Conservation (phyloP, 1,140 invertebrate species). For the Bathynomus jamesi region DNA sequence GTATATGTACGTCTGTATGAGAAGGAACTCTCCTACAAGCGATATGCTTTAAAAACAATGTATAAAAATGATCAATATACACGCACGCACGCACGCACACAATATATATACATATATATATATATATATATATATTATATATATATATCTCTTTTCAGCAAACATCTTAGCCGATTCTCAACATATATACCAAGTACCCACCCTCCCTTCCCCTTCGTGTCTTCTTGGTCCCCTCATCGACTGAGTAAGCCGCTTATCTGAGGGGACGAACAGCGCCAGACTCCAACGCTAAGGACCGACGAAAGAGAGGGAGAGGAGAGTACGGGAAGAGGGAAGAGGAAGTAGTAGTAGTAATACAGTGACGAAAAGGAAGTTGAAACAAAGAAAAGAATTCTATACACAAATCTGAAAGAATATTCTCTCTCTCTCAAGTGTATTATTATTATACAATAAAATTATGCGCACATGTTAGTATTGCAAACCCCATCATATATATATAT, state of each 20-base stretch:
- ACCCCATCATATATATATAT: too few species aligned
- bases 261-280: background rate
- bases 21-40: too few species aligned
- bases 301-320: background rate
- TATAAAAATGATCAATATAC: too few species aligned
- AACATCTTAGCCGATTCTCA: background rate
- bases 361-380: background rate
- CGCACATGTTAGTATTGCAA: too few species aligned
- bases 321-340: background rate
- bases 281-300: background rate
- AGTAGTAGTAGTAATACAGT: background rate
- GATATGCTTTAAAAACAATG: too few species aligned
- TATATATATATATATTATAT: conserved; percentile 2
- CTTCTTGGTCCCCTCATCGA: background rate
- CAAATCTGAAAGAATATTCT: too few species aligned
- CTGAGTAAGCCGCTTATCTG: background rate
- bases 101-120: background rate
- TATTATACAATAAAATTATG: too few species aligned
- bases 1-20: conserved; percentile 1
- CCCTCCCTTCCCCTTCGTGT: background rate
- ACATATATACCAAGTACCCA: background rate
- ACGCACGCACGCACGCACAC: too few species aligned
- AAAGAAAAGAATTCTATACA: too few species aligned
- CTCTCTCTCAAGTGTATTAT: too few species aligned
- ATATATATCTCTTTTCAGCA: background rate